These are phyloP conservation scores for Sarcophaga subvicina DNA, from an alignment of 2,888 invertebrate genomes.

Conservation along the genomic window DNA sequence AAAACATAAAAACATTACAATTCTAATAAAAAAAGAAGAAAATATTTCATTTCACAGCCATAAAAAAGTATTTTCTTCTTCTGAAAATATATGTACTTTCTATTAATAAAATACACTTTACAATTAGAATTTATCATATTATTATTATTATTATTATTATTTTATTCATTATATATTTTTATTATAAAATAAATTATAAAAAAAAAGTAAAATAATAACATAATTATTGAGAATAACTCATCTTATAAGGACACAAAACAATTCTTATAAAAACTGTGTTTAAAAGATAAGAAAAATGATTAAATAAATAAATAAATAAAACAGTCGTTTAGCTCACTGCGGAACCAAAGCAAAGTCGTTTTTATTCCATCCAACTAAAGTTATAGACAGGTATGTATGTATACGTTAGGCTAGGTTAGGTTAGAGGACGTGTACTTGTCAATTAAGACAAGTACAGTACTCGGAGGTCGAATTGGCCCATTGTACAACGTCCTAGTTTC, in stretches of 20 bases:
- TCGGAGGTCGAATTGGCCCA: too few species aligned
- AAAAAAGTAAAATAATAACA: constrained; percentile 46
- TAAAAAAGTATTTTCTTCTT: constrained; percentile 14
- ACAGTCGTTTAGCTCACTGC: constrained; percentile 65
- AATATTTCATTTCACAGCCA: background rate
- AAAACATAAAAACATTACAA: constrained; percentile 8
- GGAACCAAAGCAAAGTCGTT: constrained; percentile 55
- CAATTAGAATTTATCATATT: constrained; percentile 49
- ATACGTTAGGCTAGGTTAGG: too few species aligned
- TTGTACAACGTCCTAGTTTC: too few species aligned
- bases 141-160: constrained; percentile 32
- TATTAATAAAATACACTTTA: constrained; percentile 42
- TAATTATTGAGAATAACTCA: constrained; percentile 54
- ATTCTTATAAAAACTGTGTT: constrained; percentile 59
- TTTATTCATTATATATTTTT: constrained; percentile 60
- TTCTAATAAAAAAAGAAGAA: background rate
- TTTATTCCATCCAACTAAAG: background rate
- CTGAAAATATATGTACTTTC: constrained; percentile 1
- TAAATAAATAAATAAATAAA: constrained; percentile 52
- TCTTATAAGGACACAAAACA: constrained; percentile 19
- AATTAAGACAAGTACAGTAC: too few species aligned
- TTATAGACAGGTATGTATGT: too few species aligned
- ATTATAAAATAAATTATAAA: constrained; percentile 42
- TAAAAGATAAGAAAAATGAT: constrained; percentile 58
- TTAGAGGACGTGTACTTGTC: too few species aligned